Evolutionary conservation across 1,140 invertebrate species (phyloP), one percentile per base, ranked within the genome.

Genomic region (Drosophila mauritiana): DNA sequence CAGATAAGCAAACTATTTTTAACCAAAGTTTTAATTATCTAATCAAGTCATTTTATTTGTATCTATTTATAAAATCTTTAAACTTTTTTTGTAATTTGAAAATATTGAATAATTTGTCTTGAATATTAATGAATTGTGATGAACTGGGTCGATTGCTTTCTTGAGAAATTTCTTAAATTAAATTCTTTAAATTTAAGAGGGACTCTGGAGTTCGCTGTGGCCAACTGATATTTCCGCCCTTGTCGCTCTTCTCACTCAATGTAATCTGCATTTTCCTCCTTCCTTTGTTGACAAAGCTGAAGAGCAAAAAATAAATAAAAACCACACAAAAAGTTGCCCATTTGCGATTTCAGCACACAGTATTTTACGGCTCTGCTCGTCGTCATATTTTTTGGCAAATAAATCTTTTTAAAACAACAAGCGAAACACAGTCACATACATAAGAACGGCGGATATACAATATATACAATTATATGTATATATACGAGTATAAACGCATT

Each of bases 351-450:
- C 42, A 20, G 63, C 62, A 56, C 34, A 53, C 39, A 70, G 39
- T 46, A 49, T 73, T 72, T 74, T 43, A 74, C 73, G 55, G 73
- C 43, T 51, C 49, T 74, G 51, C 22, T 64, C 39, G 43, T 43
- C 59, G 69, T 74, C 72, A 74, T 63, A 73, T 64, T 74, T 74
- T 74, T 74, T 74, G 72, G 73, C 73, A 75, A 75, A 75, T 75
- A 75, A 76, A 76, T 76, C 73, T 76, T 76, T 48, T 46, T 11
- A 61, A 73, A 73, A 58, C 40, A 73, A 40, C 56, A 46, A 73
- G 37, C 17, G 13, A 20, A 40, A 39, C 59, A 62, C 36, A 34
- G 54, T 22, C 36, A 62, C 59, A 59, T 10, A 42, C 15, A 43
- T 6, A 45, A 45, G 22, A 53, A 22, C 13, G 31, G 56, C 22